These are phyloP conservation scores for Muscicapa adusta DNA, from an alignment of 2,113 vertebrate species.

Conservation along the genomic window DNA sequence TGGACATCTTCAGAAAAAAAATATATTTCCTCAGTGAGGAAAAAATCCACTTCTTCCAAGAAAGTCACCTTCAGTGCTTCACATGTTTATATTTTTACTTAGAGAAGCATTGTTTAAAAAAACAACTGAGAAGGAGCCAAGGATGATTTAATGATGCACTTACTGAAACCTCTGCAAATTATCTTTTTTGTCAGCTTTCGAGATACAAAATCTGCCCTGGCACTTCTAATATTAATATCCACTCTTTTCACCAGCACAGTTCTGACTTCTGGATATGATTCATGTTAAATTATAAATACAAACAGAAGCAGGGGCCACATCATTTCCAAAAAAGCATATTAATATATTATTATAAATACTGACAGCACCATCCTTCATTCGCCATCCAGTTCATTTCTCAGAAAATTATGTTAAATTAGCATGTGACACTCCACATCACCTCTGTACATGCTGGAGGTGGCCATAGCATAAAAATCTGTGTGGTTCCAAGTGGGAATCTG, in stretches of 20 bases:
- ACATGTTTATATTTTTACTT: conserved; percentile 67
- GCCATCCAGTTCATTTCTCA: neutral
- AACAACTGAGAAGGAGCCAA: conserved; percentile 25
- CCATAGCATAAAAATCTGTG: neutral
- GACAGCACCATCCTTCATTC: neutral
- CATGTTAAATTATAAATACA: conserved; percentile 40
- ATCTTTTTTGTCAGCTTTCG: conserved; percentile 38
- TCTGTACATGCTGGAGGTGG: neutral
- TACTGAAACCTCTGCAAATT: conserved; percentile 48
- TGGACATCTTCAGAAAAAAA: conserved; percentile 61
- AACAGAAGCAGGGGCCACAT: neutral
- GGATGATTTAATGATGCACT: conserved; percentile 57
- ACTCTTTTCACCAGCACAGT: conserved; percentile 32
- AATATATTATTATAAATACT: neutral
- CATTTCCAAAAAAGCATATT: neutral
- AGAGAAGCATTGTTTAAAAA: conserved; percentile 5
- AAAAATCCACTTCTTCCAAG: conserved; percentile 26
- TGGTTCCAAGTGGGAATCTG: neutral
- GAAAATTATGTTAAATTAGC: neutral
- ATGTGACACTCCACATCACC: neutral
- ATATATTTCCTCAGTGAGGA: conserved; percentile 15
- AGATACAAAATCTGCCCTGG: conserved; percentile 40
- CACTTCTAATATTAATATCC: conserved; percentile 31
- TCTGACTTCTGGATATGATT: conserved; percentile 39
- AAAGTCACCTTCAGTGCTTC: conserved; percentile 61